Evolutionary conservation across 2,797 vertebrate genomes (phyloP), one percentile per base, ranked within the genome.

Genomic region (Lutjanus argentimaculatus): DNA sequence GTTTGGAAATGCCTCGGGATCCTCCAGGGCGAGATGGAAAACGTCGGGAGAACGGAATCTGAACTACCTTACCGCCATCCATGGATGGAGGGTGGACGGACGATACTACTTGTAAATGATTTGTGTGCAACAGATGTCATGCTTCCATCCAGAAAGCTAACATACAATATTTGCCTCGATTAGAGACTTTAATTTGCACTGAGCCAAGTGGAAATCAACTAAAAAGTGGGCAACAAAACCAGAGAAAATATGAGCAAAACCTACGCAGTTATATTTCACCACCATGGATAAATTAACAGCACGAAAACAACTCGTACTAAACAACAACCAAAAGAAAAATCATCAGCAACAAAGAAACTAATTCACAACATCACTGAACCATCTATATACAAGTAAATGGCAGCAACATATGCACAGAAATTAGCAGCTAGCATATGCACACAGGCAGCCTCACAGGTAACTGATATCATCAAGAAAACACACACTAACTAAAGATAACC

Each of bases 251-350:
- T 17, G 69, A 22, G 14, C 13, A 63, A 65, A 46, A 19, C 16
- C n/a, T 40, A 40, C 8, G 12, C 52, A 48, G 14, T 22, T 40
- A n/a, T 7, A 53, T 61, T 21, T 57, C 15, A 46, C 16, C n/a
- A 22, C 13, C 6, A 12, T 4, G 43, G 9, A n/a, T 25, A 6
- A 30, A 25, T 30, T 14, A 30, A 55, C 4, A 22, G 8, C 8
- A 14, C 25, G 5, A 55, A 74, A 65, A 74, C 8, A 36, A 11
- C 16, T n/a, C 17, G 7, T n/a, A 13, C 8, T 2, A 71, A 51
- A 51, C 17, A 55, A 72, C 46, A 58, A 66, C 21, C 13, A 7
- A 21, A 57, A 36, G 16, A 45, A 69, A 67, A 72, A 10, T 46
- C 40, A 6, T 42, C 14, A 46, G 43, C 7, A 2, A 57, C 17